Evolutionary conservation across 2,888 invertebrate genomes (phyloP), one percentile per base, ranked within the genome.

Genomic region (Mayetiola destructor): DNA sequence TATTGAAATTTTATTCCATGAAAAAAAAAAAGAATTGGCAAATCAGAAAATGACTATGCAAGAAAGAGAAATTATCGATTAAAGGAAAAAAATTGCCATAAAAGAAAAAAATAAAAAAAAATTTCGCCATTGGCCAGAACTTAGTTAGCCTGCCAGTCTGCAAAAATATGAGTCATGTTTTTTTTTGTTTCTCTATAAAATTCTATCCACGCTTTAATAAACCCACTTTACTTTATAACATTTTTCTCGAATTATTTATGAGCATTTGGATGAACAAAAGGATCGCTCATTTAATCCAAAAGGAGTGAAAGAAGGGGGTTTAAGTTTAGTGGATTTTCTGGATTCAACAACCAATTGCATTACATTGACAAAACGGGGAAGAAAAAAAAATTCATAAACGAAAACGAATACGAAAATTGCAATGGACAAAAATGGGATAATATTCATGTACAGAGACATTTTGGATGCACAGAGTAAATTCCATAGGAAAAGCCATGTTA

Each of bases 121-220:
- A n/a, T n/a, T n/a, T n/a, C n/a, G n/a, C n/a, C n/a, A n/a, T n/a
- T n/a, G n/a, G n/a, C n/a, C n/a, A n/a, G n/a, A n/a, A n/a, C n/a
- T n/a, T n/a, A n/a, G n/a, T n/a, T n/a, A n/a, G n/a, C n/a, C n/a
- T n/a, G n/a, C 16, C 48, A n/a, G 27, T 48, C 48, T 48, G 27
- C 23, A 27, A 48, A 27, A 14, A 48, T 48, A 27, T 48, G 48
- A n/a, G 48, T 48, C 48, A 48, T 48, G n/a, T n/a, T n/a, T n/a
- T n/a, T n/a, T n/a, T n/a, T n/a, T n/a, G n/a, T n/a, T n/a, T n/a
- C n/a, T n/a, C n/a, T n/a, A n/a, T n/a, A n/a, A n/a, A n/a, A n/a
- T n/a, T n/a, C n/a, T n/a, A n/a, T n/a, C n/a, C n/a, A n/a, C n/a
- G 27, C 48, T 48, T 48, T 48, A 48, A 48, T 48, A 48, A 48